A percentile compares a stretch with the other conserved stretches of the same genome.
phyloP scores from a whole-genome alignment of 2,888 invertebrate species.

The Thera britannica region DNA sequence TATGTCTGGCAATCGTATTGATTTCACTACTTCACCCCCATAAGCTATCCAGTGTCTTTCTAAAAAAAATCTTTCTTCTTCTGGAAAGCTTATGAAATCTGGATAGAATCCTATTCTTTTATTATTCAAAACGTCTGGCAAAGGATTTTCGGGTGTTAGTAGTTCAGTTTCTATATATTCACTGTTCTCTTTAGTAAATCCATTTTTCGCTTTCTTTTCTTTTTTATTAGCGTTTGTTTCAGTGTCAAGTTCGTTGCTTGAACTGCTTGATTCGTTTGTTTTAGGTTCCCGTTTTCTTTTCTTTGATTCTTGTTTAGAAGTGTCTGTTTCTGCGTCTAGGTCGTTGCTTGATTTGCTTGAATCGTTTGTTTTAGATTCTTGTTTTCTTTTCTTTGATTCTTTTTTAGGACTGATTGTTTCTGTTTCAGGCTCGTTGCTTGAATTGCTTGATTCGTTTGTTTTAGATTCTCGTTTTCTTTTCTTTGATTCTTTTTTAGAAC shows the following conservation, averaged over 20 bases:
- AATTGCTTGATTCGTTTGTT: conserved; percentile 2
- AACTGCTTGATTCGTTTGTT: background rate
- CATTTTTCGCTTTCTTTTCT: background rate
- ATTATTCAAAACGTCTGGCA: conserved; percentile 68
- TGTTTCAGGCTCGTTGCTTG: conserved; percentile 3
- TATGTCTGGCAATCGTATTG: conserved; percentile 62
- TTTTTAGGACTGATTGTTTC: conserved; percentile 27
- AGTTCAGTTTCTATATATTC: conserved; percentile 25
- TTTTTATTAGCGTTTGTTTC: background rate
- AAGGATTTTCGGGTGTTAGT: conserved; percentile 61
- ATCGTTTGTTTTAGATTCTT: conserved; percentile 8
- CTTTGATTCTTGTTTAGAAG: conserved; percentile 7
- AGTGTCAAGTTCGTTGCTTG: conserved; percentile 3
- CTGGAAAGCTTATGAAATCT: conserved; percentile 74
- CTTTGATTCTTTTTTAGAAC: too few relatives aligned
- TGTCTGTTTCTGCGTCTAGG: background rate
- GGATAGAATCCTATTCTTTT: conserved; percentile 75
- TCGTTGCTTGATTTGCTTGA: too few relatives aligned
- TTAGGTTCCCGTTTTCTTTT: background rate
- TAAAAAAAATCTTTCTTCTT: conserved; percentile 64
- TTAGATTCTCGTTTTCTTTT: background rate
- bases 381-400: conserved; percentile 26
- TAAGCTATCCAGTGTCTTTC: conserved; percentile 88
- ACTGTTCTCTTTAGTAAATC: background rate
- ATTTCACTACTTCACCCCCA: conserved; percentile 79